These are phyloP conservation scores for Hypotaenidia okinawae DNA, from an alignment of 2,797 vertebrate genomes.

Conservation along the genomic window DNA sequence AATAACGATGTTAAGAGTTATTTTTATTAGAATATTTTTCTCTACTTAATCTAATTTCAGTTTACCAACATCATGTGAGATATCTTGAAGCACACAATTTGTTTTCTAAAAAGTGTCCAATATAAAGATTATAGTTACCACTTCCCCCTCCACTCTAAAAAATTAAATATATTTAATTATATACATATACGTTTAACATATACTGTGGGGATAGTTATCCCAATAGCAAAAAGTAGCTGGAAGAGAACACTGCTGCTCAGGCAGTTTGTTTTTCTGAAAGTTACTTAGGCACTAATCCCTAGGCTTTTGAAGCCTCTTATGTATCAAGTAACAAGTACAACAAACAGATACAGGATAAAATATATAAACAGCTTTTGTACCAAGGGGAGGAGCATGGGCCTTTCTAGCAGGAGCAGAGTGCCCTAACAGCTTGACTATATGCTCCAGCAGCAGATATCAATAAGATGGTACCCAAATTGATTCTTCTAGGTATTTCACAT, in stretches of 20 bases:
- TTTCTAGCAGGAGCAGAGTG: not conserved
- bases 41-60: not conserved
- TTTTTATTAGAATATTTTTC: slow-evolving; percentile 3
- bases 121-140: not conserved
- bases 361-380: not conserved
- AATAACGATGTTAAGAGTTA: not conserved
- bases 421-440: not conserved
- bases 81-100: not conserved
- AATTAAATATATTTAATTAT: not conserved
- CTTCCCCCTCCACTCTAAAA: not conserved
- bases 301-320: not conserved
- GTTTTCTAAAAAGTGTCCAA: not conserved
- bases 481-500: not conserved
- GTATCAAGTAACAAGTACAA: not conserved
- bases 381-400: not conserved
- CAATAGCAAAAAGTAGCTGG: not conserved
- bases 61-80: not conserved
- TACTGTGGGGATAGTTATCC: not conserved
- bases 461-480: not conserved
- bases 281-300: not conserved
- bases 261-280: not conserved
- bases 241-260: not conserved
- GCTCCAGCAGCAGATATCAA: not conserved
- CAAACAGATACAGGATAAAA: not conserved
- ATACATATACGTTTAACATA: not conserved